Evolutionary conservation across 2,888 invertebrate genomes (phyloP).

Genomic region (Beris morrisii): DNA sequence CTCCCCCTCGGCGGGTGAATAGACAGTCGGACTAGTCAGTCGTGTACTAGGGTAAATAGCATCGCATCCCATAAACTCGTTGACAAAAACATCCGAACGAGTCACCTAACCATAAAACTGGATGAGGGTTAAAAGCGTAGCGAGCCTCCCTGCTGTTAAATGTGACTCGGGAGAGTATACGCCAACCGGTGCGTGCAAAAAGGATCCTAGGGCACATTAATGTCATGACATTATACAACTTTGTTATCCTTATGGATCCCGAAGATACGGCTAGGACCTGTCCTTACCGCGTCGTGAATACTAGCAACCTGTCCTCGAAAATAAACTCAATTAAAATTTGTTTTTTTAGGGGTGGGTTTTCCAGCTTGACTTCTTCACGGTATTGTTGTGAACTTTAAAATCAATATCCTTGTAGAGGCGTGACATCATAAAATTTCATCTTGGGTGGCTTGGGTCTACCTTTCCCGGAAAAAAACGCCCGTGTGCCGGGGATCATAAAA

Average conservation of each 20-base stretch:
- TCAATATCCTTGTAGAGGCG: no score
- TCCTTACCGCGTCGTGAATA: not conserved
- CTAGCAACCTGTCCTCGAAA: constrained; percentile 1
- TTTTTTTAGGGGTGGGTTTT: not conserved
- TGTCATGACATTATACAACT: constrained; percentile 27
- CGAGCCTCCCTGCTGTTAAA: constrained; percentile 41
- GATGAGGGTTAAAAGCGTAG: constrained; percentile 35
- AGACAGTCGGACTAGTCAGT: not conserved
- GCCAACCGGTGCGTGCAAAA: constrained; percentile 27
- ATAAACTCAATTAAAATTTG: constrained; percentile 24
- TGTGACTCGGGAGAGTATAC: constrained; percentile 41
- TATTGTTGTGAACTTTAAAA: not conserved
- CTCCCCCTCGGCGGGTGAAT: not conserved
- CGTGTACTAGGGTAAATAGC: not conserved
- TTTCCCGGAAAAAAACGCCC: no score
- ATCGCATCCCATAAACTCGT: constrained; percentile 14
- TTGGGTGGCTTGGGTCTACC: no score
- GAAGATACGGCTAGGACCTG: not conserved
- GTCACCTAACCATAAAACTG: constrained; percentile 36
- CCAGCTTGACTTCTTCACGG: not conserved
- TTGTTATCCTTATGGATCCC: not conserved
- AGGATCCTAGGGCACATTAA: constrained; percentile 27
- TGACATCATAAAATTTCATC: no score
- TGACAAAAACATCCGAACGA: constrained; percentile 26
- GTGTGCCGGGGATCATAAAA: no score